Percentiles rank a stretch among this genome's conserved stretches.
Evolutionary conservation across 1,140 invertebrate genomes (phyloP).

Genomic region (Oncopodura yosiiana): DNA sequence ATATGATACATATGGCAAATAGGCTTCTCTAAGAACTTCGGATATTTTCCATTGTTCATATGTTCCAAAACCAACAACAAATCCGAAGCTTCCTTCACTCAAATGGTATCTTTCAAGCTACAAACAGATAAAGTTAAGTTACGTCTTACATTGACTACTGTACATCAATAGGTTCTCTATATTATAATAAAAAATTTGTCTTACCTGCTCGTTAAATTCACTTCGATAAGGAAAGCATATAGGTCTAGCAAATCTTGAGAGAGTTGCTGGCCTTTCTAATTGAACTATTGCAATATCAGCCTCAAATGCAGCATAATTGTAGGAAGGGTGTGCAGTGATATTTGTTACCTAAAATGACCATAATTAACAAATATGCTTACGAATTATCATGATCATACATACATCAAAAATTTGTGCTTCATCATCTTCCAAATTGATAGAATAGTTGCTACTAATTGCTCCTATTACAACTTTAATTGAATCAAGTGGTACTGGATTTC

Average conservation of each 20-base stretch:
- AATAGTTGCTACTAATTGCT: background rate
- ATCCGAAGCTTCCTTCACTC: background rate
- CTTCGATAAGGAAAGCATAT: background rate
- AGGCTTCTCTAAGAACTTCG: background rate
- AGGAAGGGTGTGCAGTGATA: background rate
- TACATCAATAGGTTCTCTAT: too few relatives aligned
- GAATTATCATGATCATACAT: background rate
- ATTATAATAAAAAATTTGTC: too few relatives aligned
- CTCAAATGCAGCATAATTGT: background rate
- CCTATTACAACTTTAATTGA: constrained; percentile 4
- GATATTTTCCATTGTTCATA: constrained; percentile 7
- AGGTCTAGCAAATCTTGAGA: background rate
- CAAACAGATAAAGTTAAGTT: background rate
- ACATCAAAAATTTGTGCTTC: constrained; percentile 15
- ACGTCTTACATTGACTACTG: background rate
- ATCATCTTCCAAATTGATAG: background rate
- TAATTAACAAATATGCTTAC: background rate
- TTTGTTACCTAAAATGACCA: background rate
- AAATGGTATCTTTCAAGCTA: background rate
- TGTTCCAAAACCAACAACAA: constrained; percentile 9
- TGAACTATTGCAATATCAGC: constrained; percentile 7
- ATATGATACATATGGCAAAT: constrained; percentile 2
- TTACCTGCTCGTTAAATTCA: background rate
- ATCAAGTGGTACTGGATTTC: background rate
- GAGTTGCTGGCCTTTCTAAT: background rate